These are phyloP conservation scores for Pomatorhinus ruficollis DNA, from an alignment of 2,113 vertebrate genomes.

Conservation along the genomic window DNA sequence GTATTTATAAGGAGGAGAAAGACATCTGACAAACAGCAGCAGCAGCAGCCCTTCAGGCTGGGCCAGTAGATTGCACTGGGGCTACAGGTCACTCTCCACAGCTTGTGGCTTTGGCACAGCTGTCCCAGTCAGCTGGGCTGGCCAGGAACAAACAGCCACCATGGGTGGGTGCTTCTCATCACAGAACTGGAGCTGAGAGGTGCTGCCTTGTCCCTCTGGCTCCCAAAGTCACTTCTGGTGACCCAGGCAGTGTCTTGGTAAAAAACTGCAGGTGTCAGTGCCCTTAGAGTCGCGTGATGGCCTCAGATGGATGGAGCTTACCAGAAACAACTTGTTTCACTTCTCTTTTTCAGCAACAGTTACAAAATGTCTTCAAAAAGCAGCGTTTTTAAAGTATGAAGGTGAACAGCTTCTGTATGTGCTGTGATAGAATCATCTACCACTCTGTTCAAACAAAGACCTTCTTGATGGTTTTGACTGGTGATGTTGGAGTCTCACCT, in stretches of 20 bases:
- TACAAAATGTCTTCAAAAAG: slow-evolving; percentile 14
- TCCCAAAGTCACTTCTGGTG: background rate
- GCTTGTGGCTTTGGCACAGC: background rate
- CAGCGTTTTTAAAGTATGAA: background rate
- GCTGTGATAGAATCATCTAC: background rate
- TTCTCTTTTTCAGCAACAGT: slow-evolving; percentile 32
- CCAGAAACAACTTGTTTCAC: slow-evolving; percentile 3
- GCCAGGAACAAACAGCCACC: background rate
- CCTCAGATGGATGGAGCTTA: background rate
- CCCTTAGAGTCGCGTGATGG: background rate
- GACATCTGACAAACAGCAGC: background rate
- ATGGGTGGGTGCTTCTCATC: accelerated
- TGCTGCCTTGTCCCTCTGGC: background rate
- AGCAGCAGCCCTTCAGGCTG: background rate
- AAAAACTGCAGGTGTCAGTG: background rate
- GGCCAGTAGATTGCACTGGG: background rate
- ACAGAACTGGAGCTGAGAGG: background rate
- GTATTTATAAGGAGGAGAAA: background rate
- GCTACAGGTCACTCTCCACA: background rate
- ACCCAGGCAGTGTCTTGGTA: background rate
- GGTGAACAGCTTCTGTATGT: accelerated
- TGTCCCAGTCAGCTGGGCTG: background rate
- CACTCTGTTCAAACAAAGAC: background rate
- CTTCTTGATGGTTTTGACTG: background rate
- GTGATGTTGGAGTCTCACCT: background rate